Conservation (phyloP, 2,113 vertebrate species). For the Gasterosteus aculeatus region DNA sequence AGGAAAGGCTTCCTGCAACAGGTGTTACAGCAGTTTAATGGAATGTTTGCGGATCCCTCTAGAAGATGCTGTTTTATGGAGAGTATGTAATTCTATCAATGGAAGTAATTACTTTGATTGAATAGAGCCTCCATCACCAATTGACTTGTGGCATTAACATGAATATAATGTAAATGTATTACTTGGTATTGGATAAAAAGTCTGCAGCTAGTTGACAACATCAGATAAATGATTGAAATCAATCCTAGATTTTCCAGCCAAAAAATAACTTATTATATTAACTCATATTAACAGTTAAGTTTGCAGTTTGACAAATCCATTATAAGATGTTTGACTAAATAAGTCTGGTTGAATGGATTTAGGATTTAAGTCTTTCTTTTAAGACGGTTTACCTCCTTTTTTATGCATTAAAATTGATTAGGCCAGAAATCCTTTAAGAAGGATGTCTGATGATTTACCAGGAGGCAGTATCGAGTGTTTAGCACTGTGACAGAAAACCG, state of each 20-base stretch:
- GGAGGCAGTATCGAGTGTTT: constrained; percentile 39
- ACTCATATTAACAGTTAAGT: neutral
- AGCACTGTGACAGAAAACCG: constrained; percentile 23
- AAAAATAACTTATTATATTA: too few relatives aligned
- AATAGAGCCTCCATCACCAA: neutral
- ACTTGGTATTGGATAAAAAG: neutral
- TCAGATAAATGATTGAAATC: neutral
- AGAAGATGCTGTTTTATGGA: constrained; percentile 33
- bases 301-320: neutral
- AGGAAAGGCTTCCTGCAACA: constrained; percentile 43
- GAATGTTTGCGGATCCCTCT: constrained; percentile 44
- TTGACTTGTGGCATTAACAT: neutral
- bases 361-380: neutral
- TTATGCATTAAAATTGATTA: constrained; percentile 19
- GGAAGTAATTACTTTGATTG: neutral
- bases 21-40: constrained; percentile 50
- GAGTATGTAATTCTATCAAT: constrained; percentile 31
- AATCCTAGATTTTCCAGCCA: neutral
- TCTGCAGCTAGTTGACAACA: neutral
- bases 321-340: neutral
- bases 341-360: constrained; percentile 11
- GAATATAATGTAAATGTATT: neutral
- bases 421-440: constrained; percentile 11
- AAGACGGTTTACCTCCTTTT: neutral
- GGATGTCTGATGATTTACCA: constrained; percentile 25